Percentiles rank a stretch among this genome's conserved stretches.
Conservation (phyloP, 2,797 vertebrate genomes). For the Esox lucius region DNA sequence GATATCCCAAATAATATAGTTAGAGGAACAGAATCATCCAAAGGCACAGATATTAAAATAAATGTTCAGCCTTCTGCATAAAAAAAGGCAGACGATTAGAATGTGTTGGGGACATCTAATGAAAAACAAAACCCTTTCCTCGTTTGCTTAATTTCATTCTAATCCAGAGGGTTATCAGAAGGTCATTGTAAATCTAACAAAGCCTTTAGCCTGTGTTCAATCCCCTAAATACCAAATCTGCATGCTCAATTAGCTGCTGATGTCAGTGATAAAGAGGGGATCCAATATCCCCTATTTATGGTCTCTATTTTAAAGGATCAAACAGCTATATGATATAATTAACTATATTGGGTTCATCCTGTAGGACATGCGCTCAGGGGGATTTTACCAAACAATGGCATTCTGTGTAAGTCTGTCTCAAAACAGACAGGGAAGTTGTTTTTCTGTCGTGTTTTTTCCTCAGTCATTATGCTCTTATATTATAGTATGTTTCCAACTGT, state of each 20-base stretch:
- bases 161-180: conserved; percentile 6
- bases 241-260: conserved; percentile 9
- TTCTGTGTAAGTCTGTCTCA: conserved; percentile 27
- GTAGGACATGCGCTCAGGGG: conserved; percentile 18
- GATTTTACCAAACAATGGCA: conserved; percentile 25
- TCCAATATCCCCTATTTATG: conserved; percentile 11
- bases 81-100: not conserved
- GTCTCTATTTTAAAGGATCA: conserved; percentile 12
- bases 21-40: not conserved
- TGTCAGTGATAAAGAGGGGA: conserved; percentile 6
- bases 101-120: not conserved
- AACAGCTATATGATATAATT: conserved; percentile 11
- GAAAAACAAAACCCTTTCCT: not conserved
- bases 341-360: conserved; percentile 5
- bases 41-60: not conserved
- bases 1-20: no score
- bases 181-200: conserved; percentile 2
- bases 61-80: not conserved
- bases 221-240: not conserved
- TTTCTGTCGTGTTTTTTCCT: conserved; percentile 17
- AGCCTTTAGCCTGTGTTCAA: not conserved
- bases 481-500: conserved; percentile 25
- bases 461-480: not conserved
- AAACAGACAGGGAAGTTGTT: conserved; percentile 19
- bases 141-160: not conserved